Evolutionary conservation across 2,888 invertebrate genomes (phyloP).

Genomic region (Branchellion lobata): DNA sequence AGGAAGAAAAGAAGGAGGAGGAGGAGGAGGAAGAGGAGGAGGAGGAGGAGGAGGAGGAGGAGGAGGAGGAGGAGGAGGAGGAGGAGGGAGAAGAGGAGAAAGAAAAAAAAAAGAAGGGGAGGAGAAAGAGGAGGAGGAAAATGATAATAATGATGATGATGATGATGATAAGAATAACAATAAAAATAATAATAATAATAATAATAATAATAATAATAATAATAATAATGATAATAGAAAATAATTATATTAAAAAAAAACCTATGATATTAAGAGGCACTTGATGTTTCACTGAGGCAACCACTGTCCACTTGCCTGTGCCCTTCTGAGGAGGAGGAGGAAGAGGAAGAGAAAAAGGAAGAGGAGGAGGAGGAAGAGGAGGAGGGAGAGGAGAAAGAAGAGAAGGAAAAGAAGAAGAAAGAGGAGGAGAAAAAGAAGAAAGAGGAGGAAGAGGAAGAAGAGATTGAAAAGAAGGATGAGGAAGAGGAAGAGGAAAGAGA

Average conservation of each 20-base stretch:
- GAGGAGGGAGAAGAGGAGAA: not conserved
- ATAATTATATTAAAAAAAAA: conserved; percentile 49
- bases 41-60: not conserved
- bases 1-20: not conserved
- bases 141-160: not conserved
- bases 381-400: no score
- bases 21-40: no score
- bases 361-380: no score
- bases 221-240: no score
- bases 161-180: not conserved
- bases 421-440: no score
- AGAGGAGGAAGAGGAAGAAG: no score
- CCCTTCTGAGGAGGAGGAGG: conserved; percentile 95
- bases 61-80: not conserved
- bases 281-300: conserved; percentile 90
- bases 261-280: conserved; percentile 95
- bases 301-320: conserved; percentile 99
- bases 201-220: no score
- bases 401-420: no score
- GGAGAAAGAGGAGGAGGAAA: no score
- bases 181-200: not conserved
- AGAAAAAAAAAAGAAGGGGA: not conserved
- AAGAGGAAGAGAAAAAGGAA: no score
- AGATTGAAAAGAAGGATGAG: no score
- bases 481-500: no score